These are phyloP conservation scores for Galleria mellonella DNA, from an alignment of 1,140 invertebrate species.

Conservation along the genomic window DNA sequence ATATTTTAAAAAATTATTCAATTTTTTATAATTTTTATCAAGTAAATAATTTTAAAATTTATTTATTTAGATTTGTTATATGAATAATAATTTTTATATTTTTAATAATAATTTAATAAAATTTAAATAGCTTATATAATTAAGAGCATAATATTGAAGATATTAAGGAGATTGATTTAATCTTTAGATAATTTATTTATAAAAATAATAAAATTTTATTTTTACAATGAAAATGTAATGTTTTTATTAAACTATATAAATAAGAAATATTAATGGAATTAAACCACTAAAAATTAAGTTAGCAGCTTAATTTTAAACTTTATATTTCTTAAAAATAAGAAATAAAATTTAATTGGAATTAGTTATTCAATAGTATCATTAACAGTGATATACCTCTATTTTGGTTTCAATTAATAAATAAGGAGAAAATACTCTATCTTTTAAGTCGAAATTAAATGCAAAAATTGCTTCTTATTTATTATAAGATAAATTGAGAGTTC, in stretches of 20 bases:
- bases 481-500: constrained; percentile 65
- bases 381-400: constrained; percentile 76
- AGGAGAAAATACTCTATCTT: constrained; percentile 67
- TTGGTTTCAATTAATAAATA: constrained; percentile 76
- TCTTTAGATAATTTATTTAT: constrained; percentile 43
- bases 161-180: constrained; percentile 58
- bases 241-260: constrained; percentile 76
- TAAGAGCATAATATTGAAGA: constrained; percentile 77
- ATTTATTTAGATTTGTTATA: constrained; percentile 64
- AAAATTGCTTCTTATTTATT: constrained; percentile 75
- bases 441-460: constrained; percentile 78
- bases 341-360: constrained; percentile 62
- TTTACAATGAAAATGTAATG: constrained; percentile 55
- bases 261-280: constrained; percentile 70
- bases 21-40: constrained; percentile 34
- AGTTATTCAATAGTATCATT: constrained; percentile 67
- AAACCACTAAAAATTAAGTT: constrained; percentile 72
- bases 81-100: constrained; percentile 56
- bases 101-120: constrained; percentile 42
- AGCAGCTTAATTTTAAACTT: constrained; percentile 59
- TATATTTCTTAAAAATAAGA: constrained; percentile 40
- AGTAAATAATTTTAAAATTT: constrained; percentile 68
- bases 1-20: constrained; percentile 35
- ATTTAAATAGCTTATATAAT: constrained; percentile 75
- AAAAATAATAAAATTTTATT: constrained; percentile 57